A percentile compares a stretch with the other conserved stretches of the same genome.
phyloP scores from a whole-genome alignment of 2,113 vertebrate species.

The Mohoua ochrocephala region DNA sequence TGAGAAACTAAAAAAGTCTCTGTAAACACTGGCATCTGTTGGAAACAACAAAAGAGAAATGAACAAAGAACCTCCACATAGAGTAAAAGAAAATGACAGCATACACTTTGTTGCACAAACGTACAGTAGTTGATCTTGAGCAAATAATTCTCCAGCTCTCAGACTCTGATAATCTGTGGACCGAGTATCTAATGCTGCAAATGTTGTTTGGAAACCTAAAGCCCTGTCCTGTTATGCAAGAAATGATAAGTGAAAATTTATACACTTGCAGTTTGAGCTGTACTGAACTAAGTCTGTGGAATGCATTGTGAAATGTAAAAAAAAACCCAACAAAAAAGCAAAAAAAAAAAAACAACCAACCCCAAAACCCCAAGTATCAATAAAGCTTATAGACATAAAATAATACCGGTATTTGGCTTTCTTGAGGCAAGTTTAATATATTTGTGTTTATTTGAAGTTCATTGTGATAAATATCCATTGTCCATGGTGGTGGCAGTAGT shows the following conservation, averaged over 20 bases:
- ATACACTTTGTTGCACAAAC: slow-evolving; percentile 76
- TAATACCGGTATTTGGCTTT: slow-evolving; percentile 25
- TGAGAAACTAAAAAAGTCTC: slow-evolving; percentile 80
- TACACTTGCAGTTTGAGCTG: slow-evolving; percentile 86
- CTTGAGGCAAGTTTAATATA: background rate
- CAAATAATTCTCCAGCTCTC: slow-evolving; percentile 79
- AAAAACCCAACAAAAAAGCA: slow-evolving; percentile 56
- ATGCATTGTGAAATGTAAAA: slow-evolving; percentile 97
- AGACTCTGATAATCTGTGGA: slow-evolving; percentile 79
- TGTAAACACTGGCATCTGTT: slow-evolving; percentile 80
- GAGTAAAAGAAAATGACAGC: slow-evolving; percentile 52
- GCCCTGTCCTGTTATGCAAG: slow-evolving; percentile 78
- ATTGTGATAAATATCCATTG: background rate
- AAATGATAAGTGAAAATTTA: slow-evolving; percentile 84
- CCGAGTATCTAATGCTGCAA: slow-evolving; percentile 82
- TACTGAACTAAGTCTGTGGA: slow-evolving; percentile 91
- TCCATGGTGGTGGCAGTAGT: background rate
- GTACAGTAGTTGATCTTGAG: slow-evolving; percentile 72
- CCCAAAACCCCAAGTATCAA: slow-evolving; percentile 81
- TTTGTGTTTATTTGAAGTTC: background rate
- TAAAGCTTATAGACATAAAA: slow-evolving; percentile 93
- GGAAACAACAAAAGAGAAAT: slow-evolving; percentile 45
- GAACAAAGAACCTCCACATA: slow-evolving; percentile 44
- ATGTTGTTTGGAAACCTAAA: slow-evolving; percentile 80
- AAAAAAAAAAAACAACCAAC: slow-evolving; percentile 33